Evolutionary conservation across 2,113 vertebrate species (phyloP).

Genomic region (Daubentonia madagascariensis): DNA sequence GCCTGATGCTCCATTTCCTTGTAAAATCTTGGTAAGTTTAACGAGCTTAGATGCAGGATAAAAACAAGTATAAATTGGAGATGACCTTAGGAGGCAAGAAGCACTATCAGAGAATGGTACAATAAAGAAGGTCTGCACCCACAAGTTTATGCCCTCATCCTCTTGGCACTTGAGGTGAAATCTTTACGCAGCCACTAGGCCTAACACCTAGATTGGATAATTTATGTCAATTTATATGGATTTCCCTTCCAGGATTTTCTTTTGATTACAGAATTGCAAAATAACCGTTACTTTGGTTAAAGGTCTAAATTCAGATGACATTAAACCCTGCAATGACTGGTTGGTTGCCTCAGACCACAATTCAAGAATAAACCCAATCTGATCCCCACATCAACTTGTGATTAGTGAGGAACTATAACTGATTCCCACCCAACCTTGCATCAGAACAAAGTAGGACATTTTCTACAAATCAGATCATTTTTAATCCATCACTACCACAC

Average conservation of each 20-base stretch:
- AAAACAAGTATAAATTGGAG: background rate
- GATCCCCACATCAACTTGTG: background rate
- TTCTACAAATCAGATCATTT: background rate
- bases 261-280: background rate
- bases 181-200: background rate
- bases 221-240: background rate
- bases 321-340: background rate
- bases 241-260: background rate
- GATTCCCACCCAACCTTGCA: background rate
- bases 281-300: background rate
- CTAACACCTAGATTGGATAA: background rate
- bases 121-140: background rate
- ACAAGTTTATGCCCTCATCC: background rate
- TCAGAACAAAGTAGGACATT: background rate
- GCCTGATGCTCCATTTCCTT: background rate
- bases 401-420: background rate
- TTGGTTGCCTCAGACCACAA: background rate
- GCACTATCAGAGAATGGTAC: background rate
- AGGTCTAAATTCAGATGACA: background rate
- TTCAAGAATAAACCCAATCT: background rate
- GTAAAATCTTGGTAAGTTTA: conserved; percentile 12
- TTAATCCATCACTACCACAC: background rate
- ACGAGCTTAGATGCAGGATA: background rate
- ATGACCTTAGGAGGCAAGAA: background rate
- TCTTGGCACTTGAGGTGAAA: background rate